Percentiles rank a stretch among this genome's conserved stretches.
Conservation (phyloP, 2,797 vertebrate genomes). For the Nannoperca obscura region DNA sequence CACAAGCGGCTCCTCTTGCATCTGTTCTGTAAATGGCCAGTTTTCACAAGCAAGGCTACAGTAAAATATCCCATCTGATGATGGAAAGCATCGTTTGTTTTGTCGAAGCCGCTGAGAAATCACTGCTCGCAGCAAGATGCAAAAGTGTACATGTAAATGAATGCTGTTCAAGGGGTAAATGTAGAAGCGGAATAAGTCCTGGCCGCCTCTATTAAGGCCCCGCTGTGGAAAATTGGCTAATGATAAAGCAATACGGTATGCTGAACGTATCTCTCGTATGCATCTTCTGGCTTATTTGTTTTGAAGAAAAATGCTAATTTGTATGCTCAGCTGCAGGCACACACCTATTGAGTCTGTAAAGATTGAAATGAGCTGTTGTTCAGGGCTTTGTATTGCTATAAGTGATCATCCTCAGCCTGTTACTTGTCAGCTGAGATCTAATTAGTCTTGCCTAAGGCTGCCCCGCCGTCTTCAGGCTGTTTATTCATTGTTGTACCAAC, state of each 20-base stretch:
- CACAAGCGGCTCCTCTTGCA: conserved; percentile 22
- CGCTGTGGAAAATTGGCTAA: conserved; percentile 53
- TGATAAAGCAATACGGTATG: conserved; percentile 53
- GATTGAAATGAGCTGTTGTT: conserved; percentile 62
- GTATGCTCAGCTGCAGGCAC: conserved; percentile 49
- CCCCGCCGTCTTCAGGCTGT: conserved; percentile 43
- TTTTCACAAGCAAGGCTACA: conserved; percentile 26
- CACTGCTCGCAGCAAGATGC: conserved; percentile 54
- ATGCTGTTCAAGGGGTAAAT: conserved; percentile 39
- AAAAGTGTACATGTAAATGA: conserved; percentile 54
- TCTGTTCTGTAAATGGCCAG: conserved; percentile 37
- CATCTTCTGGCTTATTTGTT: conserved; percentile 66
- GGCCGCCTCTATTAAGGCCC: conserved; percentile 35
- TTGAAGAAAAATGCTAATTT: conserved; percentile 48
- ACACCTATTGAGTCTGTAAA: conserved; percentile 56
- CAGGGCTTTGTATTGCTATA: conserved; percentile 54
- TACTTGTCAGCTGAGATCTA: conserved; percentile 54
- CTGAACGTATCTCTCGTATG: conserved; percentile 40
- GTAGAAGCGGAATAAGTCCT: conserved; percentile 32
- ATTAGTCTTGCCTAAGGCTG: conserved; percentile 52
- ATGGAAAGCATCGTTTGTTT: conserved; percentile 45
- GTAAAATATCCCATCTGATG: conserved; percentile 38
- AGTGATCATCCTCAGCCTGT: conserved; percentile 57
- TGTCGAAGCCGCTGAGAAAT: conserved; percentile 50
- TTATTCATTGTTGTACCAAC: conserved; percentile 52